Evolutionary conservation across 2,113 vertebrate genomes (phyloP).

Genomic region (Marmota monax): DNA sequence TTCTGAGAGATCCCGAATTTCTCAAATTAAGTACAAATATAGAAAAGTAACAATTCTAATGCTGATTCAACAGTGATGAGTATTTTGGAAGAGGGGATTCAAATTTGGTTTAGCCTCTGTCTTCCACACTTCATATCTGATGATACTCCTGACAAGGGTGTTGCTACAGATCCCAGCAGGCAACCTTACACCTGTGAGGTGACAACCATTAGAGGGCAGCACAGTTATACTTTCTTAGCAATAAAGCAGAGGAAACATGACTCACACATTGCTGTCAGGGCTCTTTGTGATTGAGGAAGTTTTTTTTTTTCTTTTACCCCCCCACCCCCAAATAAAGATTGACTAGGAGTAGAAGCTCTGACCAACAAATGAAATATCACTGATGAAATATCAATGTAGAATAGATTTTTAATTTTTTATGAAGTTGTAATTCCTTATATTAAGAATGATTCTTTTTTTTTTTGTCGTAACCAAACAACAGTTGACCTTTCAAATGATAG

Average conservation of each 20-base stretch:
- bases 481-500: slow-evolving; percentile 12
- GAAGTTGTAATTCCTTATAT: background rate
- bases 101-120: background rate
- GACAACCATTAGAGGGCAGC: slow-evolving; percentile 86
- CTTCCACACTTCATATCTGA: background rate
- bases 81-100: background rate
- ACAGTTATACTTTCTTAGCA: slow-evolving; percentile 76
- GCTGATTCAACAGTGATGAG: background rate
- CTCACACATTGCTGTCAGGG: background rate
- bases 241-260: background rate
- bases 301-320: fast-evolving
- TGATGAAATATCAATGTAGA: background rate
- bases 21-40: background rate
- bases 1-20: slow-evolving; percentile 55
- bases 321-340: background rate
- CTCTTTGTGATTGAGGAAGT: background rate
- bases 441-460: background rate
- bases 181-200: slow-evolving; percentile 51
- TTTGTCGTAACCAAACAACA: background rate
- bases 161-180: background rate
- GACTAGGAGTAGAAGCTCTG: background rate
- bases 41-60: background rate
- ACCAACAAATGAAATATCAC: background rate
- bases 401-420: background rate
- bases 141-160: background rate